A percentile compares a stretch with the other conserved stretches of the same genome.
phyloP scores from a whole-genome alignment of 2,797 vertebrate species.

The Chelonia mydas region DNA sequence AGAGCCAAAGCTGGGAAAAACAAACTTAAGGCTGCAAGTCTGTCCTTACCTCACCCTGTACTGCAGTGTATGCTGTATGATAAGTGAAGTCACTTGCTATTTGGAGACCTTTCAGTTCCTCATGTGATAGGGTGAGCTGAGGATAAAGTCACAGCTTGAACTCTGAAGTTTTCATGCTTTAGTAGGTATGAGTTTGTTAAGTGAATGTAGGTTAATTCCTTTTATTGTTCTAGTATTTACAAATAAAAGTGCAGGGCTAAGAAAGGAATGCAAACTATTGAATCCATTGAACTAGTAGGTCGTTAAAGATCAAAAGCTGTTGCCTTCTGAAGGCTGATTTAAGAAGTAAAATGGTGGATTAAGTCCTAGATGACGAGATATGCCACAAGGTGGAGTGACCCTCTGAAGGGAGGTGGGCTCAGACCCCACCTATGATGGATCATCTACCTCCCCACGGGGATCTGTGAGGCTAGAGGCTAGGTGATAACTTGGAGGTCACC shows the following conservation, averaged over 20 bases:
- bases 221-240: neutral
- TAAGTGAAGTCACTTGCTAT: slow-evolving; percentile 22
- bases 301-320: neutral
- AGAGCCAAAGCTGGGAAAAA: neutral
- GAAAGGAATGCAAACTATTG: neutral
- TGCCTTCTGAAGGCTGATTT: neutral
- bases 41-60: neutral
- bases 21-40: neutral
- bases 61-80: neutral
- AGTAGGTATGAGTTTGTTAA: neutral
- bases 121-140: neutral
- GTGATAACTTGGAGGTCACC: neutral
- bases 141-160: neutral
- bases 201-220: neutral
- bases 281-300: neutral
- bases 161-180: slow-evolving; percentile 38
- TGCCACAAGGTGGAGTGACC: neutral
- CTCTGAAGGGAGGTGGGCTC: neutral
- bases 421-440: neutral
- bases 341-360: neutral
- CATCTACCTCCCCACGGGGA: neutral
- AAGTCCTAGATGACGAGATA: neutral
- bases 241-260: neutral
- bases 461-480: neutral
- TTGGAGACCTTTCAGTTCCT: slow-evolving; percentile 24